Evolutionary conservation across 1,140 invertebrate species (phyloP), one percentile per base, ranked within the genome.

Genomic region (Lasaia peninsularis): DNA sequence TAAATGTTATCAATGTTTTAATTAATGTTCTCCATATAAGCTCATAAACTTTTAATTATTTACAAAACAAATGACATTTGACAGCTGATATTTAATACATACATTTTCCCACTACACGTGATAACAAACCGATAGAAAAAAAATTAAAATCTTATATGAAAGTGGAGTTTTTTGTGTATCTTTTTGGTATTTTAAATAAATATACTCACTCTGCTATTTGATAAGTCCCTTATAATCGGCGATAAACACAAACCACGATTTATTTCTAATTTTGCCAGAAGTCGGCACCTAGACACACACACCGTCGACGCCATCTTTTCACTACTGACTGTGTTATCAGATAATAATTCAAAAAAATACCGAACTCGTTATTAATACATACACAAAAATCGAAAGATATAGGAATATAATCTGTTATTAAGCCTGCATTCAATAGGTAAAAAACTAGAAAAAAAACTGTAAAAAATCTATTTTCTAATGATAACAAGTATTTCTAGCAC

Each of bases 301-400:
- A 89, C 83, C 76, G 86, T 85, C 75, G 88, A 88, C 88, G 88
- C 86, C 88, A 89, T 89, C 84, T 89, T 89, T 85, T 80, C 80
- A 85, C 83, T 83, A 86, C 80, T 73, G 53, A 14, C 53, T 28
- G 12, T 31, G 12, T 28, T 14, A 34, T 20, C 20, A 37, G 53
- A 75, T 11, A 48, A 48, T 48, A n/a, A n/a, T 1, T 14, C 2
- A 2, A 44, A 44, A 44, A 40, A 28, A 7, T 9, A 20, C 52
- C 24, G 24, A 31, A 28, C 14, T 28, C 18, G 40, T 14, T 14
- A 60, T 51, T 54, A 14, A 18, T 20, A 21, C 50, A 52, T 62
- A 54, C 49, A 55, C 57, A 60, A 56, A 33, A 33, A 63, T 60
- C 60, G 65, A 63, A 35, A n/a, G n/a, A n/a, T n/a, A n/a, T n/a